Evolutionary conservation across 2,113 vertebrate species (phyloP), one percentile per base, ranked within the genome.

Genomic region (Callionymus lyra): DNA sequence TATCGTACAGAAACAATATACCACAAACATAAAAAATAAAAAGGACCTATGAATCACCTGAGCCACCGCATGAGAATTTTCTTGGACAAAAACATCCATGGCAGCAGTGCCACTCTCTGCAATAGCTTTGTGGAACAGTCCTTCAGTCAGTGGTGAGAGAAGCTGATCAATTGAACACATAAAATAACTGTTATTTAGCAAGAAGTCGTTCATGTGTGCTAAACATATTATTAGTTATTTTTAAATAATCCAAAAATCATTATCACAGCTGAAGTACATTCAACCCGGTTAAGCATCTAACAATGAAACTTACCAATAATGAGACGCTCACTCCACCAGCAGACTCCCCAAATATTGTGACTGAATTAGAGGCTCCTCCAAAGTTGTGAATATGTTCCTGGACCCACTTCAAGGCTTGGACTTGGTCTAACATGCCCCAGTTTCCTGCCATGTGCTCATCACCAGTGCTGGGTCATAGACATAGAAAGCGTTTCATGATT

Each of bases 341-440:
- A 41, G 92, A 95, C 56, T 90, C 82, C 18, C 93, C 93, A 70
- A 85, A 85, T 18, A 95, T 83, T 9, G 92, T 95, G 14, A 95
- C 88, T 0, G 67, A 86, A 50, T 54, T 58, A 18, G 89, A 85
- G 62, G 94, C 64, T 50, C 91, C 92, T 65, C 91, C 91, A 63
- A 97, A 95, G 61, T 71, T 73, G 14, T 75, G 53, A 27, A 93
- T 93, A 50, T 95, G 90, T 59, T 90, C 72, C 68, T 91, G 88
- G 44, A 91, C 55, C 91, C 90, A 97, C 10, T 1, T 84, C 48
- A 95, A 85, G 1, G 90, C 89, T 3, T 88, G 76, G 8, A 97
- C 47, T 76, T 97, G 93, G 60, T 95, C 92, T 53, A 93, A 52
- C 35, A 89, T 68, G 0, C 89, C 92, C 71, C 83, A 87, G 83